Base-by-base conservation (phyloP, 2,888 invertebrate species). In the Agrotis exclamationis region DNA sequence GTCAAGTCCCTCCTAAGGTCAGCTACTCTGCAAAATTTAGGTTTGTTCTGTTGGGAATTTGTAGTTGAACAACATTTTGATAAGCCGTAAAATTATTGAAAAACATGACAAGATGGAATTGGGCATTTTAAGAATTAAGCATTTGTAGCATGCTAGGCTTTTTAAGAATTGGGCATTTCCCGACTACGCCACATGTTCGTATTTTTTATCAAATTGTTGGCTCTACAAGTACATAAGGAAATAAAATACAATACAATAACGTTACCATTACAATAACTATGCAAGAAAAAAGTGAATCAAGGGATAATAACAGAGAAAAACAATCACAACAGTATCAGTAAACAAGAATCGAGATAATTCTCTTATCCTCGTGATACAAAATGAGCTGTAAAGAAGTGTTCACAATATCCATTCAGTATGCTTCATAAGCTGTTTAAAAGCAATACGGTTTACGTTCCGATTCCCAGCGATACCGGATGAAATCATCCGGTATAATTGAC, bases 401-500 rank as follows among this genome's bases (percentile, higher is more conserved):
- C 39, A 67, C 76, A 79, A 76, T 73, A 76, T 58, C 63, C 64
- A 74, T 70, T 81, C 62, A 54, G 39, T 74, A 47, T 47, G 66
- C 57, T 51, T 44, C 56, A 65, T 66, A 80, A 74, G 74, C 70
- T 51, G 56, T 74, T 78, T 63, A 70, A 77, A 74, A 70, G 50
- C 81, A 78, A 70, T 79, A 62, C 54, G 64, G 79, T 80, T 82
- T 69, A 75, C 84, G 80, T 76, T 77, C 68, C 70, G 76, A 82
- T 75, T 71, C 60, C 73, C 28, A 47, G 56, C 82, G 65, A 64
- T 70, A 76, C 70, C 74, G 65, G 70, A 63, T 60, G 71, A 85
- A 89, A 86, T 88, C 86, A 87, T 84, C 79, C 71, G 88, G 83
- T 85, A 88, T 89, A 87, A 90, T 89, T 88, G 87, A 82, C 86